These are phyloP conservation scores for Tolmerus cingulatus DNA, from an alignment of 2,888 invertebrate genomes.

Conservation along the genomic window DNA sequence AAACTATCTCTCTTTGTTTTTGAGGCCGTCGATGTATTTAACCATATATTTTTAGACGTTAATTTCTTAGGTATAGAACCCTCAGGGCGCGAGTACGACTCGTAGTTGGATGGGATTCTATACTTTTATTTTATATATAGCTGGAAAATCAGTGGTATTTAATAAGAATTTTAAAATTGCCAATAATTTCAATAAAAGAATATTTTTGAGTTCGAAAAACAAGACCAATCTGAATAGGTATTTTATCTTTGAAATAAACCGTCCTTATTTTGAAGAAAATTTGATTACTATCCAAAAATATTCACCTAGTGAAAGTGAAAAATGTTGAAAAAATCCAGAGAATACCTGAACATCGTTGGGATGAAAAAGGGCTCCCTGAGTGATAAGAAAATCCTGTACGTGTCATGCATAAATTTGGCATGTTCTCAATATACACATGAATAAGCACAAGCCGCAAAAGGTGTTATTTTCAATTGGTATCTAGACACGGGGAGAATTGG, in stretches of 20 bases:
- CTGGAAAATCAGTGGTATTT: no score
- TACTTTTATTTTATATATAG: no score
- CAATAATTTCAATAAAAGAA: neutral
- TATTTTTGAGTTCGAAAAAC: neutral
- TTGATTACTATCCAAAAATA: neutral
- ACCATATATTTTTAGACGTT: no score
- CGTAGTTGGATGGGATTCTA: no score
- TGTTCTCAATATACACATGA: neutral
- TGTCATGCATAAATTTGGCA: conserved; percentile 32
- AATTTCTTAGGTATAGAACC: no score
- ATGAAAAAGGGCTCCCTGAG: conserved; percentile 13
- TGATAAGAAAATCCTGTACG: conserved; percentile 31
- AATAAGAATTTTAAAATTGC: no score
- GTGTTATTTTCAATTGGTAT: conserved; percentile 25
- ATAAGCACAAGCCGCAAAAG: neutral
- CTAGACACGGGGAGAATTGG: neutral
- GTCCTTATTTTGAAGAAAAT: neutral
- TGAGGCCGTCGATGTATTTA: no score
- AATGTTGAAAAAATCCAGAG: neutral
- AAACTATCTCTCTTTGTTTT: no score
- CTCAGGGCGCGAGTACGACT: no score
- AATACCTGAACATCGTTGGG: conserved; percentile 1
- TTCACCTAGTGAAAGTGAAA: conserved; percentile 24
- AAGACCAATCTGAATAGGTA: neutral
- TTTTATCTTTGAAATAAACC: neutral